phyloP scores from a whole-genome alignment of 2,888 invertebrate genomes.

The Heteromyza rotundicornis region DNA sequence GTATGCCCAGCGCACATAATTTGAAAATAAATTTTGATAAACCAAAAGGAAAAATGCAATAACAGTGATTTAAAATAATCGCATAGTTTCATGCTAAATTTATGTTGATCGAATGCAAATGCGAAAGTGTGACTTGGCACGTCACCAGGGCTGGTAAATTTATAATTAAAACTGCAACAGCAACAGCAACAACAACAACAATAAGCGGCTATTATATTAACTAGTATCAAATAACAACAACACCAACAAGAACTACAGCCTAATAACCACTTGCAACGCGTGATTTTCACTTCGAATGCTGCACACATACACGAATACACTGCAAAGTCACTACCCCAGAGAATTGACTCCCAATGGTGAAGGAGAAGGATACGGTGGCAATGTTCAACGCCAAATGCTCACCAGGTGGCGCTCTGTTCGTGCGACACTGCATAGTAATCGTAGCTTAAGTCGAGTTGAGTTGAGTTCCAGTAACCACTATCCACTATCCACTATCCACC shows the following conservation, averaged over 20 bases:
- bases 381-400: no score
- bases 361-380: no score
- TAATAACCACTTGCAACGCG: constrained; percentile 22
- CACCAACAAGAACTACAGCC: constrained; percentile 8
- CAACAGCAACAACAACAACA: not conserved
- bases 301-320: no score
- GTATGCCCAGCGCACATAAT: not conserved
- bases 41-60: no score
- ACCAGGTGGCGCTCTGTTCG: no score
- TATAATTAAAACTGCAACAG: not conserved
- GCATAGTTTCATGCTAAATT: not conserved
- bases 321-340: no score
- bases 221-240: not conserved
- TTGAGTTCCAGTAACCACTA: no score
- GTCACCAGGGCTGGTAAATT: not conserved
- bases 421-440: no score
- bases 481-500: no score
- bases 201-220: not conserved
- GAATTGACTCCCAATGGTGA: no score
- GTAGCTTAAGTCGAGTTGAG: no score
- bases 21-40: not conserved
- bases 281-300: constrained; percentile 10
- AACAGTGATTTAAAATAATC: not conserved
- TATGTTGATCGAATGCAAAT: not conserved
- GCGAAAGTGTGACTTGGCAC: not conserved